phyloP scores from a whole-genome alignment of 2,797 vertebrate species.

The Podargus strigoides region DNA sequence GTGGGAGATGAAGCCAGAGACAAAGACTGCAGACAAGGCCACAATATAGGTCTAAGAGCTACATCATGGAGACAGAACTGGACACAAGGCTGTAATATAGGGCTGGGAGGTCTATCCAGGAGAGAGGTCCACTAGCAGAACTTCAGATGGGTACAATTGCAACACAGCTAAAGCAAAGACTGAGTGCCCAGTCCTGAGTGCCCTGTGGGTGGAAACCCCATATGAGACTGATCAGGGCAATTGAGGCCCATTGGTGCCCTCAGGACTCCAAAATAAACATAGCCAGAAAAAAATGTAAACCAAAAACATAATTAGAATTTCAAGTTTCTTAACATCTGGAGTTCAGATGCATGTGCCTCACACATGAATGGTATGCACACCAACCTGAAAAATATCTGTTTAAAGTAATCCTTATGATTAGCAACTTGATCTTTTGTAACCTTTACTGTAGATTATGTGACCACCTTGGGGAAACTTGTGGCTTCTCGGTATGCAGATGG shows the following conservation, averaged over 20 bases:
- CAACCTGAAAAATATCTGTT: not conserved
- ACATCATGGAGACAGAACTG: not conserved
- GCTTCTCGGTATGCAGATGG: slow-evolving; percentile 78
- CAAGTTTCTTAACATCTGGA: not conserved
- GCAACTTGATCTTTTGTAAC: slow-evolving; percentile 13
- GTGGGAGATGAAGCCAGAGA: not conserved
- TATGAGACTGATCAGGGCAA: not conserved
- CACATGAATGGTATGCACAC: not conserved
- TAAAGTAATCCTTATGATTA: not conserved
- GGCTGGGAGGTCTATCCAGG: not conserved
- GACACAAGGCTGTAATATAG: not conserved
- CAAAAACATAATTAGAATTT: not conserved
- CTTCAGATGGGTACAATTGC: not conserved
- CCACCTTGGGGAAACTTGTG: slow-evolving; percentile 74
- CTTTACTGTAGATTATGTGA: slow-evolving; percentile 74
- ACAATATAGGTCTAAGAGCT: not conserved
- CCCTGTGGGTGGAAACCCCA: not conserved
- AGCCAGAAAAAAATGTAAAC: not conserved
- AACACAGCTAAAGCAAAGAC: not conserved
- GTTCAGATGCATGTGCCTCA: not conserved
- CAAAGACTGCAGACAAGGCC: not conserved
- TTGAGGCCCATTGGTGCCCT: not conserved
- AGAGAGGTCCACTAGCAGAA: not conserved
- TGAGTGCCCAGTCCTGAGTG: not conserved
- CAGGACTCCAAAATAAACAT: not conserved